These are phyloP conservation scores for Vireo altiloquus DNA, from an alignment of 2,113 vertebrate species.

Conservation along the genomic window DNA sequence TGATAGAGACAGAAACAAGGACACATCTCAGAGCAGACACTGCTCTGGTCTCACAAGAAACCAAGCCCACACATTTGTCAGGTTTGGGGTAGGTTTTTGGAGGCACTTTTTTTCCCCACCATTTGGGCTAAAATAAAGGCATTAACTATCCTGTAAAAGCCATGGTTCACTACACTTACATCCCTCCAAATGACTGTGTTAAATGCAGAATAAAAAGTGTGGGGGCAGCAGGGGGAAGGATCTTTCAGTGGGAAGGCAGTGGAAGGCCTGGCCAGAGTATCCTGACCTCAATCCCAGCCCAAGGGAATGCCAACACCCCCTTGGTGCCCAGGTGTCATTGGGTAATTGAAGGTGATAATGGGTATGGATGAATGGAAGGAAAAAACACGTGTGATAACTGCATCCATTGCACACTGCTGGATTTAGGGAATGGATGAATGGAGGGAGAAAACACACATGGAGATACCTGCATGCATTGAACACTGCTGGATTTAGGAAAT, in stretches of 20 bases:
- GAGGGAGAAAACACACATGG: neutral
- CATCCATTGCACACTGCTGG: neutral
- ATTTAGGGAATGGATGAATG: neutral
- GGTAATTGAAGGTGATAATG: neutral
- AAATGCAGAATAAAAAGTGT: rapidly evolving
- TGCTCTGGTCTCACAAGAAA: neutral
- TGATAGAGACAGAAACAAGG: neutral
- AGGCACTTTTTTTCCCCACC: neutral
- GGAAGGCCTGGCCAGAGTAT: rapidly evolving
- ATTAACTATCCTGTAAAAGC: neutral
- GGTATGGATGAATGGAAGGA: neutral
- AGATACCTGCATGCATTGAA: neutral
- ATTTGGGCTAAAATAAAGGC: neutral
- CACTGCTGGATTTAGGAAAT: neutral
- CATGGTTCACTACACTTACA: neutral
- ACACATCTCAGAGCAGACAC: neutral
- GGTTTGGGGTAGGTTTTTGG: neutral
- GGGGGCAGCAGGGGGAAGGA: neutral
- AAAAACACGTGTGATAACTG: neutral
- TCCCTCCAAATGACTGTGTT: neutral
- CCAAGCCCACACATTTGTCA: neutral
- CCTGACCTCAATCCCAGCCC: neutral
- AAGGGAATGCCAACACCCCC: neutral
- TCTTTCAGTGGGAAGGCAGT: neutral
- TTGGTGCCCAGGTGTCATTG: rapidly evolving